Conservation (phyloP, 2,888 invertebrate genomes). For the Chrysolina americana region DNA sequence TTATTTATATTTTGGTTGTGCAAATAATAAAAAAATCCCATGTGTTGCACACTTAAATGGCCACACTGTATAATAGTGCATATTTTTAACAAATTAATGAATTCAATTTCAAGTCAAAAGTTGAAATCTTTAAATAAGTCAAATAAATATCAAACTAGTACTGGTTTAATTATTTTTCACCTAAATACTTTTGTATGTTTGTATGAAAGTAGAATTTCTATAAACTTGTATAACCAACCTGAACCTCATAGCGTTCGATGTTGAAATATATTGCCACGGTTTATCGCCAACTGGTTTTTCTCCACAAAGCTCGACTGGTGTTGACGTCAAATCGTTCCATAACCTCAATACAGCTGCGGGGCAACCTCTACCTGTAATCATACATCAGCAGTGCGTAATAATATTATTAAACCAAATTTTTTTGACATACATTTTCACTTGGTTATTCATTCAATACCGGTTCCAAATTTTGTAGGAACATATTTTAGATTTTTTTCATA, state of each 20-base stretch:
- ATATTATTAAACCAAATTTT: background rate
- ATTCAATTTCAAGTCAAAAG: too few species aligned
- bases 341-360: conserved; percentile 92
- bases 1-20: too few species aligned
- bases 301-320: conserved; percentile 91
- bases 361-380: conserved; percentile 84
- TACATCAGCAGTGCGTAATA: background rate
- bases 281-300: conserved; percentile 82
- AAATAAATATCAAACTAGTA: too few species aligned
- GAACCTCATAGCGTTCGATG: conserved; percentile 88
- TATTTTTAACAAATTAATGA: too few species aligned
- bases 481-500: too few species aligned
- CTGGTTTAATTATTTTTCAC: too few species aligned
- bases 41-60: too few species aligned
- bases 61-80: too few species aligned
- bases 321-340: conserved; percentile 86
- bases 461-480: too few species aligned
- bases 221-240: conserved; percentile 73
- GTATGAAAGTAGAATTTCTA: background rate
- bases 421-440: background rate
- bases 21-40: too few species aligned
- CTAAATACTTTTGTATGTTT: too few species aligned
- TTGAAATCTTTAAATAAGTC: too few species aligned
- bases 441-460: background rate
- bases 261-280: conserved; percentile 86